Base-by-base conservation (phyloP, 1,140 invertebrate genomes). In the Danaus plexippus region DNA sequence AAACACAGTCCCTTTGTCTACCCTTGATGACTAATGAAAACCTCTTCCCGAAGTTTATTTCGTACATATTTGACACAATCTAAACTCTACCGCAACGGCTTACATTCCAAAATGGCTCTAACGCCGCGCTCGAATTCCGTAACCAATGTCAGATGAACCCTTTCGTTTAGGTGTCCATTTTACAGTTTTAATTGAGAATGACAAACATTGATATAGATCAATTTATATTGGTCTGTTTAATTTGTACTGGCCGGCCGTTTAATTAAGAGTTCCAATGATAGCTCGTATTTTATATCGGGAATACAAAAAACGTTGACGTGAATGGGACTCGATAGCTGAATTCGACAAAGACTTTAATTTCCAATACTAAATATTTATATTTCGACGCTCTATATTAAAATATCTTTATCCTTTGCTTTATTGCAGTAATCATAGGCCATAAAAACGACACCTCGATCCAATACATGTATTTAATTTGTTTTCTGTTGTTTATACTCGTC, bases 231-330 rank as follows among this genome's bases (percentile, higher is more conserved):
- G 76, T 70, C 59, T 74, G 66, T 81, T 71, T 72, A 70, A 74
- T 77, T 80, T 76, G 67, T 62, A 57, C 60, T 61, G 66, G 75
- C 66, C 58, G 67, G 59, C 66, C 71, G 68, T 59, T 78, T 82
- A 85, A 81, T 84, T 81, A 81, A 80, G 77, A 82, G 79, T 77
- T 73, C 71, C 75, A 78, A 80, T 74, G 77, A 85, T 77, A 76
- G 73, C 72, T 42, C 22, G 22, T 32, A 32, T 32, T 32, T 32
- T 32, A 32, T 32, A 32, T 32, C 22, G 22, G 22, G 22, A 32
- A 32, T 32, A 32, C 22, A 32, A 32, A 32, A 32, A 32, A 32
- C 22, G 22, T 32, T 32, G 22, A 32, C 22, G 22, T 32, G 22
- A 6, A 32, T 32, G 22, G 22, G 22, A 32, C 22, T 32, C 22